phyloP scores from a whole-genome alignment of 2,888 invertebrate genomes.

The Stenoptilia bipunctidactyla region DNA sequence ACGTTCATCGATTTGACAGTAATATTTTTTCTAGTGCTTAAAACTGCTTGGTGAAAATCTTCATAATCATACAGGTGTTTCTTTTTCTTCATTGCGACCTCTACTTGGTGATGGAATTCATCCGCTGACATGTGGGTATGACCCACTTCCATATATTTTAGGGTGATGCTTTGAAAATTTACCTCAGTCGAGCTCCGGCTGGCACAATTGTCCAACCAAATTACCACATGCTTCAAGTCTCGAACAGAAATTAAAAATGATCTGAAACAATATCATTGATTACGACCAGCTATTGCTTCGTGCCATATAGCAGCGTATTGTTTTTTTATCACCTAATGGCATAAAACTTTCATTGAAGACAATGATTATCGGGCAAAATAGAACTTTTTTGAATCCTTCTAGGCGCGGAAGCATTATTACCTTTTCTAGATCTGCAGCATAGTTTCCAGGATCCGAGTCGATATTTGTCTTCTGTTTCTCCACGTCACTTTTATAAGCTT shows the following conservation, averaged over 20 bases:
- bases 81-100: too few species aligned
- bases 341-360: constrained; percentile 11
- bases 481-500: constrained; percentile 2
- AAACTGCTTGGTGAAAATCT: too few species aligned
- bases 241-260: constrained; percentile 7
- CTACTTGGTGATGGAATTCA: too few species aligned
- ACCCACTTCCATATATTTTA: neutral
- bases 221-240: constrained; percentile 6
- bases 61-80: too few species aligned
- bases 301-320: constrained; percentile 9
- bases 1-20: too few species aligned
- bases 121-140: neutral
- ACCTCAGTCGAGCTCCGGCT: too few species aligned
- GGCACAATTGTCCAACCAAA: constrained; percentile 12
- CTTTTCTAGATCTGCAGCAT: constrained; percentile 15
- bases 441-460: constrained; percentile 4
- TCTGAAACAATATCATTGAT: constrained; percentile 7
- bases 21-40: too few species aligned
- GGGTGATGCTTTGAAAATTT: too few species aligned
- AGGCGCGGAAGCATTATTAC: constrained; percentile 23
- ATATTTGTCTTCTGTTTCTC: neutral
- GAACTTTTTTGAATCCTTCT: constrained; percentile 17
- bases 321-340: constrained; percentile 5
- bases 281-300: constrained; percentile 8
- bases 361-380: constrained; percentile 16